Evolutionary conservation across 2,888 invertebrate species (phyloP), one percentile per base, ranked within the genome.

Genomic region (Acrocyrtus sp.): DNA sequence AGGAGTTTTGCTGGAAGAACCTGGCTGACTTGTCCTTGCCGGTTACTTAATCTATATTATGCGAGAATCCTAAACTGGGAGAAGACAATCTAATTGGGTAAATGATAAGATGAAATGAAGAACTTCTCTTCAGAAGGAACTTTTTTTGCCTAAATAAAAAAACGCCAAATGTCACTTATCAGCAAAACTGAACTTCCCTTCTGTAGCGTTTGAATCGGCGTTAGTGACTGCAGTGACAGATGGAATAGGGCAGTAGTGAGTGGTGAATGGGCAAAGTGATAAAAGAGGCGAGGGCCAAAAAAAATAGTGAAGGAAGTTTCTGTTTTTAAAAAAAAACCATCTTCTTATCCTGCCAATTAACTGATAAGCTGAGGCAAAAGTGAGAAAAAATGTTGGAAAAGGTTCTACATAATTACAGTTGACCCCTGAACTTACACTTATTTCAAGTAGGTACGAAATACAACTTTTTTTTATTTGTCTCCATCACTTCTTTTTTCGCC

Each of bases 31-130:
- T 60, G 72, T 60, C 60, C 45, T 48, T 72, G 65, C 72, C 72
- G 72, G 72, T 72, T 70, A 26, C 50, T 72, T 72, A n/a, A 72
- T 72, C 72, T 72, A 65, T 72, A 60, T 65, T 70, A 63, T 70
- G 68, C 68, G 63, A 43, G 62, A 48, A 56, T 60, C 47, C 62
- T n/a, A n/a, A n/a, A n/a, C n/a, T n/a, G 45, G 47, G 63, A 29
- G 61, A 57, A 63, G 41, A 21, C 54, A 26, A 61, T 62, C 47
- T 43, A 3, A 53, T 27, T 41, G 26, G 34, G 39, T 50, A 47
- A 34, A 43, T 65, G 65, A 70, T 63, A 48, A 57, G 57, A 61
- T 63, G 47, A 58, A 21, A 26, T 47, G 57, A 43, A 57, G 58
- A 51, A 29, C 48, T 57, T 39, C 51, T 51, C 27, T 17, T 47